Percentiles rank a stretch among this genome's conserved stretches.
Conservation (phyloP, 2,113 vertebrate genomes). For the Atrichornis clamosus region DNA sequence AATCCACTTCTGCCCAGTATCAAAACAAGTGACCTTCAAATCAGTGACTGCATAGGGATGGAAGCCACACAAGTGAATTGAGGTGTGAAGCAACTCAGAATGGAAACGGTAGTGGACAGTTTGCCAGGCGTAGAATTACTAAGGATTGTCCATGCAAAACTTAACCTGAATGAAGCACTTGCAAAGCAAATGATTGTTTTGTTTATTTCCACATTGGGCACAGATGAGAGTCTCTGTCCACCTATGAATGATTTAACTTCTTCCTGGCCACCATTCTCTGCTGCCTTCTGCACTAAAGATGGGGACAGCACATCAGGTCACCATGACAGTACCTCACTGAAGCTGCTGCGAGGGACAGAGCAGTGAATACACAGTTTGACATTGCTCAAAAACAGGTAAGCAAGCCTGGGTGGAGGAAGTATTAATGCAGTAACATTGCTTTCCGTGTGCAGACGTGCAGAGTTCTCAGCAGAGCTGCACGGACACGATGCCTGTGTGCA, state of each 20-base stretch:
- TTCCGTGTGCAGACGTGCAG: rapidly evolving
- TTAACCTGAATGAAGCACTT: neutral
- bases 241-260: neutral
- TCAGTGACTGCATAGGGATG: neutral
- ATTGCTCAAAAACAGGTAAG: neutral
- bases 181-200: neutral
- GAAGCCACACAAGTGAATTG: neutral
- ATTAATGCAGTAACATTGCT: neutral
- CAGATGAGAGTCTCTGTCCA: neutral
- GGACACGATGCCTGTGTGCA: neutral
- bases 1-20: neutral
- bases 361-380: neutral
- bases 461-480: neutral
- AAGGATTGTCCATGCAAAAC: neutral
- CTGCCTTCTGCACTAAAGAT: neutral
- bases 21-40: neutral
- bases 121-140: neutral
- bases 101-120: rapidly evolving
- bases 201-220: neutral
- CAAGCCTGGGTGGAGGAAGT: neutral
- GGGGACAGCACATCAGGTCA: neutral
- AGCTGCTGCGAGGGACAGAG: neutral
- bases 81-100: neutral
- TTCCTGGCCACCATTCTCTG: neutral
- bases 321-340: neutral